Evolutionary conservation across 2,113 vertebrate species (phyloP).

Genomic region (Phasianus colchicus): DNA sequence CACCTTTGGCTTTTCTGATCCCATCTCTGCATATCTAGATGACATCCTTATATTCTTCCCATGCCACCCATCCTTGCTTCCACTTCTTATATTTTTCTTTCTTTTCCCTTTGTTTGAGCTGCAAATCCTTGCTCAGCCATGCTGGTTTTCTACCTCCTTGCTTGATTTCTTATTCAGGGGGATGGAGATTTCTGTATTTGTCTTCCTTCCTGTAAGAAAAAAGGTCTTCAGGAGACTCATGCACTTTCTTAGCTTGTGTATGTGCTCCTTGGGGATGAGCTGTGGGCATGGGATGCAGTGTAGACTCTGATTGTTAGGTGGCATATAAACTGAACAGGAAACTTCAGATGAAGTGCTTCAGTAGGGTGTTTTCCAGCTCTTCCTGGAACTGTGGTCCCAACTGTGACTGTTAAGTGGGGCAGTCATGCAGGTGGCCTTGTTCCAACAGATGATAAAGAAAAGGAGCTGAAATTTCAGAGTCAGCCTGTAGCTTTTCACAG

Average conservation of each 20-base stretch:
- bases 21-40: no score
- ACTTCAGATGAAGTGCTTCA: not conserved
- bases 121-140: no score
- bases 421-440: not conserved
- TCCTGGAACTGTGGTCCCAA: not conserved
- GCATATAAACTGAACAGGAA: not conserved
- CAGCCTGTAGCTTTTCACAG: not conserved
- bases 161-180: no score
- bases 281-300: not conserved
- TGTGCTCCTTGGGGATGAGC: not conserved
- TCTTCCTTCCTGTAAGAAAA: not conserved
- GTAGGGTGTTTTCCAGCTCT: not conserved
- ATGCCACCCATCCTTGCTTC: no score
- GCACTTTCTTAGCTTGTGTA: not conserved
- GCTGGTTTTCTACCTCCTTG: no score
- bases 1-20: no score
- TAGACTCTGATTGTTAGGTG: not conserved
- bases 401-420: not conserved
- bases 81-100: no score
- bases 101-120: no score
- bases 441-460: not conserved
- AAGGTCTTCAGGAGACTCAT: not conserved
- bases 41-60: no score
- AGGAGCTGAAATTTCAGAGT: not conserved
- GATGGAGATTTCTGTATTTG: not conserved